phyloP scores from a whole-genome alignment of 2,797 vertebrate genomes.

The Gorsachius magnificus region DNA sequence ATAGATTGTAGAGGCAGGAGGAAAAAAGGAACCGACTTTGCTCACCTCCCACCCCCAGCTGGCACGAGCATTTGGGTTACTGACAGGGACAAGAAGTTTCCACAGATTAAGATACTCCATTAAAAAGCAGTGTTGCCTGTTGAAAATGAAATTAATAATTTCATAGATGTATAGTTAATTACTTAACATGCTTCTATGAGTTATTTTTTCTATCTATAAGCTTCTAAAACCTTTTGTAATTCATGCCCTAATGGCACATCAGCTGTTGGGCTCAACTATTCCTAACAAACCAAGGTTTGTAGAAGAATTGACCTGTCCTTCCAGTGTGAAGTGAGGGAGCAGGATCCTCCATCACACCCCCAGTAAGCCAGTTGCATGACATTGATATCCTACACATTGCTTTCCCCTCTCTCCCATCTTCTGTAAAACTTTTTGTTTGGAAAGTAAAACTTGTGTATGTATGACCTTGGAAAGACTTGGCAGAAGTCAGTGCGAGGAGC shows the following conservation, averaged over 20 bases:
- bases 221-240: background rate
- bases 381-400: background rate
- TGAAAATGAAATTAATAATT: background rate
- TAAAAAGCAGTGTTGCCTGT: background rate
- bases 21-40: background rate
- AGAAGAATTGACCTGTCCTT: background rate
- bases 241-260: accelerated
- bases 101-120: background rate
- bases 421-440: background rate
- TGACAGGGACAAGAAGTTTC: background rate
- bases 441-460: background rate
- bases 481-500: background rate
- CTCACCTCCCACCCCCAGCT: background rate
- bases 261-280: background rate
- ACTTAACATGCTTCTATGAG: background rate
- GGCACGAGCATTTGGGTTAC: background rate
- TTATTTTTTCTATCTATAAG: background rate
- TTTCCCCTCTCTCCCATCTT: background rate
- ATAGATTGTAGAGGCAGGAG: background rate
- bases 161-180: background rate
- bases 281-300: background rate
- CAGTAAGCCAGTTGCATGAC: background rate
- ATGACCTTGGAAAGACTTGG: background rate
- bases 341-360: background rate
- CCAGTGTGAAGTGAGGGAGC: background rate